Percentiles rank a stretch among this genome's conserved stretches.
These are phyloP conservation scores for Microctenopoma steveboyesi DNA, from an alignment of 2,797 vertebrate species.

Conservation along the genomic window DNA sequence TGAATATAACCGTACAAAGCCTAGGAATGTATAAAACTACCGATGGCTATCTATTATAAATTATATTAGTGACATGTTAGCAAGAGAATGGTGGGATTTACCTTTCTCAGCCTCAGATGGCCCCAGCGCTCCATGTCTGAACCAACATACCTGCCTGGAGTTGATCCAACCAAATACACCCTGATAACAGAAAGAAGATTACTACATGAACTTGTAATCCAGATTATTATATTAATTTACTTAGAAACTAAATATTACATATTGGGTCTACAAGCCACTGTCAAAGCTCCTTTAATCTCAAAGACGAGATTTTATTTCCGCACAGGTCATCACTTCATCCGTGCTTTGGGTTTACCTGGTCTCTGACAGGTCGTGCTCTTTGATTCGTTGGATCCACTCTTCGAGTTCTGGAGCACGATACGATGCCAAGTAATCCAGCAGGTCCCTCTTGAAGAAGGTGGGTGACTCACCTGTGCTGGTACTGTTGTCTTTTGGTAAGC, in stretches of 20 bases:
- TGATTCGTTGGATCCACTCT: conserved; percentile 91
- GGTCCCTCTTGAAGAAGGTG: conserved; percentile 92
- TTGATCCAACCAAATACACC: conserved; percentile 93
- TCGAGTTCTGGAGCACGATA: conserved; percentile 87
- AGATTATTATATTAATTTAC: neutral
- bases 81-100: conserved; percentile 49
- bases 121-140: conserved; percentile 95
- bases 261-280: neutral
- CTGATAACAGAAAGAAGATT: conserved; percentile 57
- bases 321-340: no score
- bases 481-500: conserved; percentile 81
- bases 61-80: neutral
- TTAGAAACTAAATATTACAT: neutral
- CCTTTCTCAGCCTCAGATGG: conserved; percentile 95
- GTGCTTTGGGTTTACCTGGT: conserved; percentile 74
- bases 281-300: neutral
- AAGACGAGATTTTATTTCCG: neutral
- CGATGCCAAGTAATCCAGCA: conserved; percentile 89
- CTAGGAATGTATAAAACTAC: neutral
- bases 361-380: conserved; percentile 92
- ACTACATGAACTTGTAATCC: neutral
- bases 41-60: neutral
- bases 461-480: conserved; percentile 87
- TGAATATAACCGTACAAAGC: neutral
- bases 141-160: conserved; percentile 93